Conservation (phyloP, 2,797 vertebrate species). For the Psittacula derbiana region DNA sequence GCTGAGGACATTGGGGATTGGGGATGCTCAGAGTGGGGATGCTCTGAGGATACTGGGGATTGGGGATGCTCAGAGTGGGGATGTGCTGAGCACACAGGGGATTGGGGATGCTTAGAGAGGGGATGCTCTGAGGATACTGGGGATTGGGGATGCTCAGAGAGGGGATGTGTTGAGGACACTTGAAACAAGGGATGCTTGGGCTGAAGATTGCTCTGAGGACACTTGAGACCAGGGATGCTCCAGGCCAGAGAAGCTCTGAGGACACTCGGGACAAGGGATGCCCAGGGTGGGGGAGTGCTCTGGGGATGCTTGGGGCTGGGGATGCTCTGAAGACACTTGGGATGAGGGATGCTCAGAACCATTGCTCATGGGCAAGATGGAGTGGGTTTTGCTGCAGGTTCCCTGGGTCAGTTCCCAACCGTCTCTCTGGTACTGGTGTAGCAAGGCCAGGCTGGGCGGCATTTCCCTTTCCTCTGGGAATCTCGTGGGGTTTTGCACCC, state of each 20-base stretch:
- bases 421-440: accelerated
- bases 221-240: accelerated
- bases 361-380: neutral
- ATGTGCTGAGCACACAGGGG: neutral
- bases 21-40: neutral
- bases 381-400: neutral
- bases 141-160: no score
- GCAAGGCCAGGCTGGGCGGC: accelerated
- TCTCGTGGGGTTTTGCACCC: accelerated
- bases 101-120: neutral
- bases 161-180: no score
- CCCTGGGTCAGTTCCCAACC: neutral
- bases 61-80: no score
- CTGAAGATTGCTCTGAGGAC: neutral
- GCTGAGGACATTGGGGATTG: no score
- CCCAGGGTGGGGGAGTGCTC: neutral
- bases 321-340: accelerated
- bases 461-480: accelerated
- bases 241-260: accelerated
- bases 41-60: no score
- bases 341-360: neutral
- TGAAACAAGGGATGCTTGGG: no score
- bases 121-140: no score
- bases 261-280: accelerated
- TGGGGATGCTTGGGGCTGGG: neutral